Percentiles rank a stretch among this genome's conserved stretches.
phyloP scores from a whole-genome alignment of 2,888 invertebrate species.

The Siphlonurus alternatus region DNA sequence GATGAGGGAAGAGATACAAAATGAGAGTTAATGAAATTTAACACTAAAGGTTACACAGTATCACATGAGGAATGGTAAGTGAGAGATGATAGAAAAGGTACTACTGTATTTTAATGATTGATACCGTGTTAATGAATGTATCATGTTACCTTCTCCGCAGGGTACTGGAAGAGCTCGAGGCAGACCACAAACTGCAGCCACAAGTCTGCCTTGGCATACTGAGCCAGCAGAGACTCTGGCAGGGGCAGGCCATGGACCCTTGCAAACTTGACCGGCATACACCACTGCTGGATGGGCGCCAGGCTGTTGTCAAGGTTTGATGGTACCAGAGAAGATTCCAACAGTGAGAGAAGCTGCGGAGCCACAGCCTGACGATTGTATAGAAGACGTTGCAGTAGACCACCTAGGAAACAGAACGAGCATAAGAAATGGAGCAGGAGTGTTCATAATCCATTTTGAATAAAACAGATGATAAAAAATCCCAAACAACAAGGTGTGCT shows the following conservation, averaged over 20 bases:
- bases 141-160: slow-evolving; percentile 37
- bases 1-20: too few species aligned
- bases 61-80: too few species aligned
- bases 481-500: too few species aligned
- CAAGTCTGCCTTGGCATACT: slow-evolving; percentile 40
- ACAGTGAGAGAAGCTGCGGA: background rate
- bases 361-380: background rate
- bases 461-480: too few species aligned
- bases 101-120: too few species aligned
- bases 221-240: slow-evolving; percentile 39
- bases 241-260: slow-evolving; percentile 35
- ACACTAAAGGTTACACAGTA: too few species aligned
- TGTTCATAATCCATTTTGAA: too few species aligned
- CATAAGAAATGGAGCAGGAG: too few species aligned
- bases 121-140: too few species aligned
- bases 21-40: too few species aligned
- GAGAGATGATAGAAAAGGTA: too few species aligned
- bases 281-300: slow-evolving; percentile 24
- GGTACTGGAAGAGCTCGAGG: slow-evolving; percentile 51
- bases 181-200: slow-evolving; percentile 56
- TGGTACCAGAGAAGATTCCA: background rate
- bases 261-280: slow-evolving; percentile 42
- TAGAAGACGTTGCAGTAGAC: background rate
- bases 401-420: too few species aligned
- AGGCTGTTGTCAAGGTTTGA: background rate